Percentiles rank a stretch among this genome's conserved stretches.
phyloP scores from a whole-genome alignment of 2,797 vertebrate genomes.

The Melanotaenia pygmaea region DNA sequence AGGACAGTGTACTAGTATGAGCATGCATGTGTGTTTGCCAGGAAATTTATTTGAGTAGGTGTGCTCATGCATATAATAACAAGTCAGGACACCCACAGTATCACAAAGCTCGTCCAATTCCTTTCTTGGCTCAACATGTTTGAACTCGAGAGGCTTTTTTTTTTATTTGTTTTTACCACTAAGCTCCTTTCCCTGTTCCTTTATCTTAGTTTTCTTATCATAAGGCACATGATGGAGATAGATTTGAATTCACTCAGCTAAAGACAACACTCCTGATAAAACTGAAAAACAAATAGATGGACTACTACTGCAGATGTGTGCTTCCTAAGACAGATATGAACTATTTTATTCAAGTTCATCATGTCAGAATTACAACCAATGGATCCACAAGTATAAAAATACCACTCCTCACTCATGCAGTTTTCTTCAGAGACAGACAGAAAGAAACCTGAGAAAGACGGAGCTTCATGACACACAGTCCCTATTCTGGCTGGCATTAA shows the following conservation, averaged over 20 bases:
- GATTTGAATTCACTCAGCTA: constrained; percentile 57
- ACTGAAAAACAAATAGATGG: constrained; percentile 30
- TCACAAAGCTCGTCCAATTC: constrained; percentile 49
- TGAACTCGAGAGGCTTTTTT: constrained; percentile 39
- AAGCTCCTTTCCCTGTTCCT: constrained; percentile 29
- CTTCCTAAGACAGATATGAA: constrained; percentile 28
- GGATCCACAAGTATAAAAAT: constrained; percentile 21
- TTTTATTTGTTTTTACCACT: constrained; percentile 40
- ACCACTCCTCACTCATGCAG: constrained; percentile 23
- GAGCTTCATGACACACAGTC: constrained; percentile 30
- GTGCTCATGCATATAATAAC: constrained; percentile 43
- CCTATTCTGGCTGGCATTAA: constrained; percentile 28
- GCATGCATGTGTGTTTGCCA: constrained; percentile 24
- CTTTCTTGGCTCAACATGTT: constrained; percentile 54
- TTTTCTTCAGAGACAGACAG: constrained; percentile 30
- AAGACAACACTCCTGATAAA: constrained; percentile 34
- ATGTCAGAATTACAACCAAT: constrained; percentile 8
- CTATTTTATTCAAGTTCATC: constrained; percentile 22
- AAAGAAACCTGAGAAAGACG: constrained; percentile 37
- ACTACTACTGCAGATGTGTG: constrained; percentile 17
- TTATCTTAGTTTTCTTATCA: constrained; percentile 63
- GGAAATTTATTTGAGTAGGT: constrained; percentile 34
- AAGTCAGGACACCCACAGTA: constrained; percentile 46
- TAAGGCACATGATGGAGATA: constrained; percentile 41
- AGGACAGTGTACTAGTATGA: constrained; percentile 18